Percentiles rank a stretch among this genome's conserved stretches.
phyloP scores from a whole-genome alignment of 2,797 vertebrate genomes.

The Kryptolebias ocellatus region DNA sequence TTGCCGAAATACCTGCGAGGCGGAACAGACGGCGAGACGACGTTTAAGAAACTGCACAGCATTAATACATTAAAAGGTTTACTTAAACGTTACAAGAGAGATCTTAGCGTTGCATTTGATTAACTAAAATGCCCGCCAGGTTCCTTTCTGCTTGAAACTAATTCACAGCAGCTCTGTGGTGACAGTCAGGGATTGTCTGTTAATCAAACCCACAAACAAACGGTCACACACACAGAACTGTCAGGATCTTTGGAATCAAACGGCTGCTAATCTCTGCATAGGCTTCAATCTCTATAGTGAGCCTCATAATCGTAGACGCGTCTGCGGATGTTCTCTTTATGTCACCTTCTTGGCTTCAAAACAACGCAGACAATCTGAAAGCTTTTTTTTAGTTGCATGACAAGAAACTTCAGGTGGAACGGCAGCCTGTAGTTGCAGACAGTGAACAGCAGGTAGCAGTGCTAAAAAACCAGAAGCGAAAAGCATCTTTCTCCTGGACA shows the following conservation, averaged over 20 bases:
- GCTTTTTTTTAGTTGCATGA: slow-evolving; percentile 28
- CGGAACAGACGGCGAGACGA: slow-evolving; percentile 7
- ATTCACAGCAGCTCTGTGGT: slow-evolving; percentile 43
- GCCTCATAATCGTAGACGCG: slow-evolving; percentile 59
- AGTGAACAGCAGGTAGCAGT: slow-evolving; percentile 75
- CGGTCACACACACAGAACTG: slow-evolving; percentile 61
- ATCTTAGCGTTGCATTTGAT: slow-evolving; percentile 23
- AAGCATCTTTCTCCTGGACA: slow-evolving; percentile 41
- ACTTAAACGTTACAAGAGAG: slow-evolving; percentile 4
- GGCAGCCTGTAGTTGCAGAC: slow-evolving; percentile 69
- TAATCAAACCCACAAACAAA: slow-evolving; percentile 60
- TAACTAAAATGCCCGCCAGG: slow-evolving; percentile 19
- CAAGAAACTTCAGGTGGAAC: slow-evolving; percentile 41
- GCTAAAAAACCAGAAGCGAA: slow-evolving; percentile 50
- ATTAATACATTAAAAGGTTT: slow-evolving; percentile 10
- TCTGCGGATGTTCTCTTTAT: slow-evolving; percentile 60
- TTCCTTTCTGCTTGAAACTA: slow-evolving; percentile 44
- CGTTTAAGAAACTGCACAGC: slow-evolving; percentile 12
- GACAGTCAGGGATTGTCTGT: slow-evolving; percentile 55
- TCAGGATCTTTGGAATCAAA: slow-evolving; percentile 68
- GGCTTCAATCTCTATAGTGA: slow-evolving; percentile 45
- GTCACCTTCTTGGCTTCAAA: slow-evolving; percentile 62
- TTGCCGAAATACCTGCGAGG: slow-evolving; percentile 92
- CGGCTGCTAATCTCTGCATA: slow-evolving; percentile 49
- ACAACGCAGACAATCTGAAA: slow-evolving; percentile 37